A percentile compares a stretch with the other conserved stretches of the same genome.
These are phyloP conservation scores for Sebastes miniatus DNA, from an alignment of 2,797 vertebrate species.

Conservation along the genomic window DNA sequence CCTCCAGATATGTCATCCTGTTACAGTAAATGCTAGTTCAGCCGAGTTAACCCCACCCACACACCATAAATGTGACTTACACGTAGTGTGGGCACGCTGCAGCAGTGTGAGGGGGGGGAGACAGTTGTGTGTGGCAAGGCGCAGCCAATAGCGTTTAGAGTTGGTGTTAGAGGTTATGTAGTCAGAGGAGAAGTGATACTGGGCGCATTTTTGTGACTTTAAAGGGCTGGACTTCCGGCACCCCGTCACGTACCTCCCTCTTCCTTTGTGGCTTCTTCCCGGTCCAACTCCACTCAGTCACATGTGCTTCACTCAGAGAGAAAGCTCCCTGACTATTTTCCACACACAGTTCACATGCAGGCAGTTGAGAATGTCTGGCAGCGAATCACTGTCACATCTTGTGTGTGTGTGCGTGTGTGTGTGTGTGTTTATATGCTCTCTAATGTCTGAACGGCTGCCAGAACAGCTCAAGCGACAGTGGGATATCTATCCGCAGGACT, in stretches of 20 bases:
- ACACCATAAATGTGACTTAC: conserved; percentile 68
- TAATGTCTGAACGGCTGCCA: conserved; percentile 79
- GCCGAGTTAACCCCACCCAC: conserved; percentile 69
- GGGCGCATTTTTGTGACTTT: conserved; percentile 69
- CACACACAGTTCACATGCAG: conserved; percentile 77
- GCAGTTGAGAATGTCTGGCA: conserved; percentile 75
- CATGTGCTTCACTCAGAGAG: conserved; percentile 71
- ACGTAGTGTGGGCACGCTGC: conserved; percentile 55
- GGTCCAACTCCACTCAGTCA: conserved; percentile 72
- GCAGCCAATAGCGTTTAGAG: conserved; percentile 64
- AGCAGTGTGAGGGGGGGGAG: background rate
- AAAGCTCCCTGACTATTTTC: conserved; percentile 70
- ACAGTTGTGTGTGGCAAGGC: conserved; percentile 43
- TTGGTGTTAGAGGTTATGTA: conserved; percentile 64
- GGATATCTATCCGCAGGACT: conserved; percentile 81
- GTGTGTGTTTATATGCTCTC: conserved; percentile 52
- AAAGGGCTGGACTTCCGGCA: conserved; percentile 71
- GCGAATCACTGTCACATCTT: conserved; percentile 70
- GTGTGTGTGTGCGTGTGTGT: conserved; percentile 1
- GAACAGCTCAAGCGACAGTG: conserved; percentile 76
- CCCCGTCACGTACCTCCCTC: conserved; percentile 48
- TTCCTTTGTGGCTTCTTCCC: conserved; percentile 55
- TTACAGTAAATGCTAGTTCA: conserved; percentile 73
- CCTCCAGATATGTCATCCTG: conserved; percentile 64
- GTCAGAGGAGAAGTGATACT: conserved; percentile 61